phyloP scores from a whole-genome alignment of 2,888 invertebrate genomes.

The Drosophila ustulata region DNA sequence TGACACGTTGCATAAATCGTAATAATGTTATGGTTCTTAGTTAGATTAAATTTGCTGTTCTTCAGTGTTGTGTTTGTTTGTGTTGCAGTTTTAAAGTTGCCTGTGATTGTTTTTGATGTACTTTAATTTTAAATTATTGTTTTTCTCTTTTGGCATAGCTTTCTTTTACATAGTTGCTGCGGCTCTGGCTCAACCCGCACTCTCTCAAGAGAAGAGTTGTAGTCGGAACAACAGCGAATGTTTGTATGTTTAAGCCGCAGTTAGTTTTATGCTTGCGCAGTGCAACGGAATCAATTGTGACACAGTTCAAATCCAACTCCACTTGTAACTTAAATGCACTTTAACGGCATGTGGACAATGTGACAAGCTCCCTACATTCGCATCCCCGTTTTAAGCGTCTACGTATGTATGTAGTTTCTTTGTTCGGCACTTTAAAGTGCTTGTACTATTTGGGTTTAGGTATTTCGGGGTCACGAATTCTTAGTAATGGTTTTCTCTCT shows the following conservation, averaged over 20 bases:
- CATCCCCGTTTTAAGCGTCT: conserved; percentile 17
- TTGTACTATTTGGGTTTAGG: conserved; percentile 23
- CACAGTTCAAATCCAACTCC: not conserved
- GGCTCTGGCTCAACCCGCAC: not conserved
- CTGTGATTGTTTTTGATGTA: too few relatives aligned
- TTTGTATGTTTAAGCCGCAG: conserved; percentile 30
- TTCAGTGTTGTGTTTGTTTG: conserved; percentile 37
- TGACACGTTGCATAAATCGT: conserved; percentile 83
- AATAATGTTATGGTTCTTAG: conserved; percentile 48
- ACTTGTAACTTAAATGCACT: not conserved
- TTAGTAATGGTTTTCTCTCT: conserved; percentile 40
- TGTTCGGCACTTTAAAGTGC: conserved; percentile 37
- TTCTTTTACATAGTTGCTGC: too few relatives aligned
- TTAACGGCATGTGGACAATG: conserved; percentile 15
- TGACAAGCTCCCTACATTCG: conserved; percentile 16
- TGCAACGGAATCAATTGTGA: conserved; percentile 33
- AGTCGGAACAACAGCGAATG: conserved; percentile 26
- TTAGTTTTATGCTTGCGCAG: conserved; percentile 47
- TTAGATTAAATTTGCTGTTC: conserved; percentile 57
- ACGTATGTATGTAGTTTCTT: conserved; percentile 28
- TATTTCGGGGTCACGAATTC: conserved; percentile 56
- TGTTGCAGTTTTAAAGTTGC: conserved; percentile 6
- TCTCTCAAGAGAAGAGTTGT: conserved; percentile 26
- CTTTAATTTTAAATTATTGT: too few relatives aligned
- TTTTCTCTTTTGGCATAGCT: too few relatives aligned